Evolutionary conservation across 2,797 vertebrate species (phyloP), one percentile per base, ranked within the genome.

Genomic region (Helicolenus hilgendorfi): DNA sequence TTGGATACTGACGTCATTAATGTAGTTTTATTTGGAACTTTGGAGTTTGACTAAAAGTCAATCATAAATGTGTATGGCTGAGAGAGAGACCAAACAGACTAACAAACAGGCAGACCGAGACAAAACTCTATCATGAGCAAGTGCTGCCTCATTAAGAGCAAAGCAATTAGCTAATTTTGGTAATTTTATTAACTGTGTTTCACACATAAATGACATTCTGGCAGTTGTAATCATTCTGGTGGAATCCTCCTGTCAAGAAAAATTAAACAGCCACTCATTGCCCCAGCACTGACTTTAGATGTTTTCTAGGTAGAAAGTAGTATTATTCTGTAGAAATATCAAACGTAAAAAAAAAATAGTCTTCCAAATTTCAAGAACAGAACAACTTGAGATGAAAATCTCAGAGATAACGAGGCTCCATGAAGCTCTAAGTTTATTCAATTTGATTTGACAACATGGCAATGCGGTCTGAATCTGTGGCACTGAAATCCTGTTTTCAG

Each of bases 401-500:
- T 53, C 35, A 58, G 22, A 5, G 8, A 64, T 35, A 65, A 60
- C 0, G 0, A 70, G 31, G 2, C 26, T 69, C 3, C 14, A 45
- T 38, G 33, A 67, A 71, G 26, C 33, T 53, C 20, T 22, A 38
- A 2, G 6, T 55, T 60, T 67, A 27, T 73, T 65, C 64, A 53
- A 60, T 73, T 15, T 53, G 27, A 80, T 65, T 33, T 62, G 7
- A 77, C 56, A 60, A 35, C 2, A 41, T 73, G 56, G 33, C 24
- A 70, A 68, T 24, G 2, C 14, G 11, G 14, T 62, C 45, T 49
- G 72, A 83, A 73, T 76, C 36, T 56, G 20, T 60, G 22, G 53
- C 31, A 36, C 69, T 79, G 73, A 70, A 65, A 58, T 76, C 24
- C 27, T 31, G 2, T 81, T 85, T 78, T 87, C 68, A 77, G 22